Conservation (phyloP, 2,888 invertebrate genomes). For the Eristalis arbustorum region DNA sequence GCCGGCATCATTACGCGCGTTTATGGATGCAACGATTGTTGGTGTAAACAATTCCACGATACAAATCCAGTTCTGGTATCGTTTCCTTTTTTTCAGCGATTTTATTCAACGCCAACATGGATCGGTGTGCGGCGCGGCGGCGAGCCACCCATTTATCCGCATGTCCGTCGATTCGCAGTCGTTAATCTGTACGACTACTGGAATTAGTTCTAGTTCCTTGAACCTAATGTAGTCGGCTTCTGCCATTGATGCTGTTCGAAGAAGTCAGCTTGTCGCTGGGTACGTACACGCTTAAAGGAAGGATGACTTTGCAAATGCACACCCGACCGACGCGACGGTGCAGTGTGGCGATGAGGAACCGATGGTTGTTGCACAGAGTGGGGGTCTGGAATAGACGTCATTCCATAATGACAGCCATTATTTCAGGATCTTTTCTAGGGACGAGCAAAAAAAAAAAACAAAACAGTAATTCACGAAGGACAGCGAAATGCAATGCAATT, state of each 20-base stretch:
- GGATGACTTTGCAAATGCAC: neutral
- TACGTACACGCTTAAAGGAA: constrained; percentile 7
- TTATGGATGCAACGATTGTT: constrained; percentile 43
- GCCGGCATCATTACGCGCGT: constrained; percentile 42
- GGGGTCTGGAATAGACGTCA: constrained; percentile 28
- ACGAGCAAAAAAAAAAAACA: neutral
- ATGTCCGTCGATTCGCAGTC: constrained; percentile 52
- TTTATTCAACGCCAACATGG: neutral
- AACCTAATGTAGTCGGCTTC: constrained; percentile 58
- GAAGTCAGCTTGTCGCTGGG: constrained; percentile 11
- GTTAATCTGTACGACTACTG: constrained; percentile 58
- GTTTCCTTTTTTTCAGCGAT: neutral
- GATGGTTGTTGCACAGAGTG: constrained; percentile 17
- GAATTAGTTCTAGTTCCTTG: constrained; percentile 67
- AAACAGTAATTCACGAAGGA: neutral
- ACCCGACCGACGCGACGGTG: no score
- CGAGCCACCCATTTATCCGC: constrained; percentile 52
- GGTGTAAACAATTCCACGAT: constrained; percentile 53
- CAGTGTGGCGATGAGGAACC: neutral
- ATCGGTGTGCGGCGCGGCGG: neutral
- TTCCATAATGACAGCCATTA: constrained; percentile 49
- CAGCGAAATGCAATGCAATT: constrained; percentile 47
- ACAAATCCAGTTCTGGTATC: constrained; percentile 46
- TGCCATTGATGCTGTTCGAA: constrained; percentile 28
- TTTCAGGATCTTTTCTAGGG: constrained; percentile 29